Base-by-base conservation (phyloP, 2,888 invertebrate species). In the Lysandra bellargus region DNA sequence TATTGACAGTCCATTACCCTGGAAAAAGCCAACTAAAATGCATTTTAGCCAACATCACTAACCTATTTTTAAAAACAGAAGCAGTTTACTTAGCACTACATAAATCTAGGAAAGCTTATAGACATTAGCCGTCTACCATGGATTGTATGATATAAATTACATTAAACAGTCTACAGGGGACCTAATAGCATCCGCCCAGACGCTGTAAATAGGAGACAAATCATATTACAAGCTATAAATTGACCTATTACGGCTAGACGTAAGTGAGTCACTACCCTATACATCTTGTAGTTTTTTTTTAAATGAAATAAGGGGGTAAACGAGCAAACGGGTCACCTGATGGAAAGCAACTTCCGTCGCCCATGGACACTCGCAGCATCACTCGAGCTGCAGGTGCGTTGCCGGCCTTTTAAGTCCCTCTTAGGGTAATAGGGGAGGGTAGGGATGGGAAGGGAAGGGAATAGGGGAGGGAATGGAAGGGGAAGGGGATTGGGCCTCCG, bases 191-290 rank as follows among this genome's bases (percentile, higher is more conserved):
- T 57, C 9, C 57, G 79, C 33, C 49, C 64, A 76, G 61, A 79
- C 57, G 64, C 73, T 79, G 60, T 81, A 78, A 77, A 79, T 80
- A 79, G 80, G 33, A 57, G 79, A 76, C 78, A 80, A 81, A 81
- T 81, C 81, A 79, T 81, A 81, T 81, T 80, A 60, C 79, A 79
- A 79, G 75, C 74, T 78, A 80, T 81, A 82, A 82, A 82, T 81
- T 81, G 80, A 82, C 80, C 80, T 74, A 83, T 81, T 82, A 82
- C 80, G 77, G 79, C 81, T 82, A 82, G 82, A 82, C 81, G 79
- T 79, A 61, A 78, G 73, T 82, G 81, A 82, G 44, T 82, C 82
- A 82, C 76, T 78, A 44, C 61, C 81, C 14, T 80, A 78, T 81
- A 78, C 78, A 0, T 23, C 23, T 17, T 69, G 14, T 14, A 69